These are phyloP conservation scores for Volucella zonaria DNA, from an alignment of 2,888 invertebrate genomes.

Conservation along the genomic window DNA sequence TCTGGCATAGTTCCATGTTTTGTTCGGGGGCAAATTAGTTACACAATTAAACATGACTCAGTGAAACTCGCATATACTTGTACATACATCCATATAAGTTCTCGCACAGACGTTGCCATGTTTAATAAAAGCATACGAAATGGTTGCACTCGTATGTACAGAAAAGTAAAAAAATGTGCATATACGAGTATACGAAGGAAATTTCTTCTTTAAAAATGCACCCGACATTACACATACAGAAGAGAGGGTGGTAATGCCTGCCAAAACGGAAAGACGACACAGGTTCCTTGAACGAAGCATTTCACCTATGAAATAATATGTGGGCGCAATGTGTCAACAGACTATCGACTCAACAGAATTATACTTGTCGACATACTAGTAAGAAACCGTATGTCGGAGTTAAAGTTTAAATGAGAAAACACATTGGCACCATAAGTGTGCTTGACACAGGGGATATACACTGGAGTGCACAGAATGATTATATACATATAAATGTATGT, in stretches of 20 bases:
- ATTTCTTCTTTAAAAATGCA: conserved; percentile 46
- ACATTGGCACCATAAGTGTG: conserved; percentile 35
- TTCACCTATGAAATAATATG: conserved; percentile 44
- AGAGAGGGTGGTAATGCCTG: conserved; percentile 7
- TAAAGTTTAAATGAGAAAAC: conserved; percentile 21
- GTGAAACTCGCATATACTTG: not conserved
- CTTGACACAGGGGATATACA: conserved; percentile 55
- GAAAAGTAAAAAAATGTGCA: conserved; percentile 33
- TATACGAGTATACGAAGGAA: conserved; percentile 48
- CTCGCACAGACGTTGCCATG: not conserved
- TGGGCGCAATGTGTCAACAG: conserved; percentile 60
- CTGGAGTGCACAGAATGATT: conserved; percentile 50
- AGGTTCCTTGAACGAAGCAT: conserved; percentile 41
- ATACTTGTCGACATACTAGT: conserved; percentile 34
- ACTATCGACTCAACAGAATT: conserved; percentile 59
- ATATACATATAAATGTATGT: not conserved
- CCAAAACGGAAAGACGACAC: conserved; percentile 34
- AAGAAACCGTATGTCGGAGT: conserved; percentile 23
- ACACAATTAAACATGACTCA: conserved; percentile 67
- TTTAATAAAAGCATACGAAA: conserved; percentile 29
- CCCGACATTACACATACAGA: conserved; percentile 35
- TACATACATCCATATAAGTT: no score
- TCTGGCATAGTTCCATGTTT: conserved; percentile 66
- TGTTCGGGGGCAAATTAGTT: conserved; percentile 60
- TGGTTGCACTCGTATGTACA: not conserved